phyloP scores from a whole-genome alignment of 2,888 invertebrate species.

The Phlogophora meticulosa region DNA sequence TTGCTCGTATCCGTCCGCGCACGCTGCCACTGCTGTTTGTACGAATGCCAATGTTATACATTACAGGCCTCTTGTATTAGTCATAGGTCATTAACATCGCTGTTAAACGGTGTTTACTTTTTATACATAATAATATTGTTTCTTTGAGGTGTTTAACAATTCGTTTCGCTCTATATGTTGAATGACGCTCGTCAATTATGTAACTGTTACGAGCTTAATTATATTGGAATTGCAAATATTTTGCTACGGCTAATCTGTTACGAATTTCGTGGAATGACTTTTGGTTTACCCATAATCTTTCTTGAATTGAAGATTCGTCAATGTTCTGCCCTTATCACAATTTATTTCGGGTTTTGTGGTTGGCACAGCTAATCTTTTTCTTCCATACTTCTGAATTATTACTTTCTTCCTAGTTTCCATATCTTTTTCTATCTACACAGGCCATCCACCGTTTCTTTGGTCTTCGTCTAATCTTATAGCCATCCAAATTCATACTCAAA shows the following conservation, averaged over 20 bases:
- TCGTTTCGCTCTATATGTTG: slow-evolving; percentile 64
- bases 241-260: not conserved
- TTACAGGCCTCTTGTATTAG: slow-evolving; percentile 86
- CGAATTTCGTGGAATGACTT: not conserved
- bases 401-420: too few species aligned
- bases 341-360: not conserved
- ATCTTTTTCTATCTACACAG: too few species aligned
- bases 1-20: slow-evolving; percentile 88
- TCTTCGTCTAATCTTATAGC: too few species aligned
- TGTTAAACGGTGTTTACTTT: slow-evolving; percentile 83
- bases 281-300: not conserved
- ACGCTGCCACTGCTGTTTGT: slow-evolving; percentile 87
- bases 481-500: too few species aligned
- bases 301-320: not conserved
- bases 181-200: slow-evolving; percentile 51
- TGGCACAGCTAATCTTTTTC: too few species aligned
- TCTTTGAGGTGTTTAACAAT: slow-evolving; percentile 73
- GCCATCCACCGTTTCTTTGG: too few species aligned
- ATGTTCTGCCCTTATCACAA: not conserved
- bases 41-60: slow-evolving; percentile 89
- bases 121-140: slow-evolving; percentile 81
- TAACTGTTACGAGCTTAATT: slow-evolving; percentile 37
- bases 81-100: slow-evolving; percentile 89
- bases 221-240: slow-evolving; percentile 5
- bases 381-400: too few species aligned